Evolutionary conservation across 2,797 vertebrate species (phyloP), one percentile per base, ranked within the genome.

Genomic region (Peromyscus eremicus): DNA sequence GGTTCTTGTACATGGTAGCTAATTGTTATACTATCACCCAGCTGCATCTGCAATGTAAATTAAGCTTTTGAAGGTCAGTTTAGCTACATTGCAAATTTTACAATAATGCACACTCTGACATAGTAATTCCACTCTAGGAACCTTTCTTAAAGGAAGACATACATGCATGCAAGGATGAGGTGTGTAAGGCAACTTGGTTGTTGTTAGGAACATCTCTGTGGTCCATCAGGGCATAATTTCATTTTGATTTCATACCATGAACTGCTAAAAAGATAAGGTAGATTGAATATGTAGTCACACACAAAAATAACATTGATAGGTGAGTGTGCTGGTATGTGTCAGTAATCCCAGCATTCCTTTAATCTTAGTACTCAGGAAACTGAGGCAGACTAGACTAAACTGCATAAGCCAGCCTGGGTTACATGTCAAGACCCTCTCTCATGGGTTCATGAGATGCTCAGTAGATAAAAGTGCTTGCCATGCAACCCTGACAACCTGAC

Each of bases 141-240:
- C n/a, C 32, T 37, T 16, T 91, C 37, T n/a, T 68, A 40, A 9
- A 81, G 82, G 77, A 87, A 84, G 64, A 57, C 32, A 62, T 21
- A 43, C 0, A 0, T 11, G 1, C 29, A 55, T 64, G 94, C 9
- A 68, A 32, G 11, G 29, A 64, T 52, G 43, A 68, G 37, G 13
- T 68, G 21, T 64, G 2, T 83, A 40, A 19, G 25, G 17, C 49
- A 57, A 5, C 49, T 12, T 80, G 77, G 27, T 49, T 76, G 16
- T 83, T 84, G 25, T 66, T 66, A 29, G 5, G n/a, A 92, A 64
- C 32, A 77, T 80, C 11, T 57, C n/a, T 84, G 3, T 66, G 80
- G 71, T 95, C 55, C 16, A 64, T 88, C 32, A n/a, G 10, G 87
- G 40, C 52, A 94, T 37, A 77, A 86, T 93, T 93, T 94, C 49